Percentiles rank a stretch among this genome's conserved stretches.
phyloP scores from a whole-genome alignment of 2,797 vertebrate genomes.

The Ispidina lecontei region DNA sequence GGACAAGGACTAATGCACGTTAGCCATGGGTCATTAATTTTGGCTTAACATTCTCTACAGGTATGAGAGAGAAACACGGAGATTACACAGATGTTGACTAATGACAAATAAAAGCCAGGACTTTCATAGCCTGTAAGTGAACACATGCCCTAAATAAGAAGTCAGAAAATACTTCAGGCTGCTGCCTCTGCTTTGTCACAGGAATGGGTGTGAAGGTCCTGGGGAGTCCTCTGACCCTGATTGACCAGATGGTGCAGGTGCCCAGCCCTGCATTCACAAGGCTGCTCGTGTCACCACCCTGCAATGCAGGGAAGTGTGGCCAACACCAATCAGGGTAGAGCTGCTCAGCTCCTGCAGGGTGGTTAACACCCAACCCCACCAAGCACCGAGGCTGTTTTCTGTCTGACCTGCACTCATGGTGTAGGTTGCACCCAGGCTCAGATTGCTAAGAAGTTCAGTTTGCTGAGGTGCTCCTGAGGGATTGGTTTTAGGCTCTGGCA shows the following conservation, averaged over 20 bases:
- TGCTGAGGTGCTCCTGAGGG: background rate
- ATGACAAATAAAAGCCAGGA: background rate
- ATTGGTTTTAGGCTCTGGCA: background rate
- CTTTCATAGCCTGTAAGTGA: background rate
- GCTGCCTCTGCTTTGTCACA: slow-evolving; percentile 20
- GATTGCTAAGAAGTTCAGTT: background rate
- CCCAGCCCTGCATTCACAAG: background rate
- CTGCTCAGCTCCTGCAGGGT: background rate
- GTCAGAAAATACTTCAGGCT: background rate
- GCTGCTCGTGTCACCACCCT: background rate
- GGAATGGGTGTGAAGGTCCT: background rate
- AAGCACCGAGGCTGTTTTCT: background rate
- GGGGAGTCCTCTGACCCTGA: slow-evolving; percentile 8
- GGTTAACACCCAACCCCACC: background rate
- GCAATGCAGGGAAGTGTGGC: background rate
- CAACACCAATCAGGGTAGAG: too few species aligned
- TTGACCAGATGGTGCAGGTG: background rate
- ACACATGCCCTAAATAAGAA: background rate
- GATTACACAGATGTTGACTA: background rate
- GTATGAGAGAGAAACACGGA: slow-evolving; percentile 36
- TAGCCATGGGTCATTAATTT: slow-evolving; percentile 46
- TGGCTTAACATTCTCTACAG: slow-evolving; percentile 43
- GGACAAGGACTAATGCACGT: slow-evolving; percentile 14
- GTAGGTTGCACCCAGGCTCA: background rate
- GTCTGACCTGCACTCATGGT: background rate